phyloP scores from a whole-genome alignment of 2,797 vertebrate species.

The Pseudochirops cupreus region DNA sequence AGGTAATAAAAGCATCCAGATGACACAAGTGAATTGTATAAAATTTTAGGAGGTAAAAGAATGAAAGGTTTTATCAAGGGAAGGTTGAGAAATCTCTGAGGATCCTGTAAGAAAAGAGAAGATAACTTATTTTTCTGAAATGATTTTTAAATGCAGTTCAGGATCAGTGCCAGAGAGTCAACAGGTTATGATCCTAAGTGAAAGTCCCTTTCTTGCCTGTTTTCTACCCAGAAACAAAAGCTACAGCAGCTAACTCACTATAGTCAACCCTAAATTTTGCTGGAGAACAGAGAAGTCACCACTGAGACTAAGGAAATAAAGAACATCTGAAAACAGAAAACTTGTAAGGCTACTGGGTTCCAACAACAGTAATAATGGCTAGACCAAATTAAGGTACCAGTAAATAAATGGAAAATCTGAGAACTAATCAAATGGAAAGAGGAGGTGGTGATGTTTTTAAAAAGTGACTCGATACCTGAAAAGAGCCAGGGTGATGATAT shows the following conservation, averaged over 20 bases:
- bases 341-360: background rate
- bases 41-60: background rate
- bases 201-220: background rate
- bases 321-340: background rate
- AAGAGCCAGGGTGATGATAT: background rate
- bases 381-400: background rate
- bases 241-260: background rate
- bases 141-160: too few species aligned
- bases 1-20: background rate
- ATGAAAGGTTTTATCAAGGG: background rate
- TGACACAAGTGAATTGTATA: background rate
- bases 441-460: background rate
- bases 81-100: too few species aligned
- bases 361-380: background rate
- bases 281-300: background rate
- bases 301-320: background rate
- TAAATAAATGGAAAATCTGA: background rate
- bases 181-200: too few species aligned
- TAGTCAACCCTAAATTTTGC: background rate
- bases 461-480: background rate
- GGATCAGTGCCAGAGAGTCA: too few species aligned
- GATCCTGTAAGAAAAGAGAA: too few species aligned
- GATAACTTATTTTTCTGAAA: too few species aligned
- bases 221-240: background rate
- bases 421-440: background rate